Conservation (phyloP, 2,113 vertebrate genomes). For the Orthonyx spaldingii region DNA sequence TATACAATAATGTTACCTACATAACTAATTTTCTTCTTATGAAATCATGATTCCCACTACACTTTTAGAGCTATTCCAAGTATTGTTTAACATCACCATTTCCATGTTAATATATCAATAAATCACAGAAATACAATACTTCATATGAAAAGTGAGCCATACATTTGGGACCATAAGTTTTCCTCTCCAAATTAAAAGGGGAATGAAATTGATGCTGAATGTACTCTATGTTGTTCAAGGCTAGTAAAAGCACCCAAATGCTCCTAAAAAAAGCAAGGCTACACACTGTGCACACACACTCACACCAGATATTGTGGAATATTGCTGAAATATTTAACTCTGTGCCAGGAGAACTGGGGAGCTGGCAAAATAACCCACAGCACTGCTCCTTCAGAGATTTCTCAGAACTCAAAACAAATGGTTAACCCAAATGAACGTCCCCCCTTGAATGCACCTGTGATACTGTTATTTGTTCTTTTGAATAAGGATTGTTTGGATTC, state of each 20-base stretch:
- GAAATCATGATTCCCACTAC: constrained; percentile 74
- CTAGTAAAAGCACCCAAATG: not conserved
- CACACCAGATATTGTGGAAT: not conserved
- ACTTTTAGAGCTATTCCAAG: constrained; percentile 74
- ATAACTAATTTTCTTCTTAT: constrained; percentile 76
- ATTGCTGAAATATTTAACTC: not conserved
- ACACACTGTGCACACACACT: not conserved
- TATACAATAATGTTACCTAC: constrained; percentile 74
- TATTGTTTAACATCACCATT: constrained; percentile 79
- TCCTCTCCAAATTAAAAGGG: constrained; percentile 73
- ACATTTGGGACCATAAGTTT: constrained; percentile 66
- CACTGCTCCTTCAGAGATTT: not conserved
- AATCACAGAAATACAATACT: constrained; percentile 73
- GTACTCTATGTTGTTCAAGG: not conserved
- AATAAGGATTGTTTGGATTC: not conserved
- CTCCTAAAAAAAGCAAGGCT: not conserved
- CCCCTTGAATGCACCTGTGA: not conserved
- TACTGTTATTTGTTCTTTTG: not conserved
- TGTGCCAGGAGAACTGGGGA: not conserved
- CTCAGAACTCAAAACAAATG: not conserved
- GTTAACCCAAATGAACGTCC: not conserved
- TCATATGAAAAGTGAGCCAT: constrained; percentile 58
- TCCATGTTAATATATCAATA: constrained; percentile 76
- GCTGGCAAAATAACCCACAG: not conserved
- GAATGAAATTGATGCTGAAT: constrained; percentile 49